Evolutionary conservation across 2,797 vertebrate genomes (phyloP).

Genomic region (Rhinogobio ventralis): DNA sequence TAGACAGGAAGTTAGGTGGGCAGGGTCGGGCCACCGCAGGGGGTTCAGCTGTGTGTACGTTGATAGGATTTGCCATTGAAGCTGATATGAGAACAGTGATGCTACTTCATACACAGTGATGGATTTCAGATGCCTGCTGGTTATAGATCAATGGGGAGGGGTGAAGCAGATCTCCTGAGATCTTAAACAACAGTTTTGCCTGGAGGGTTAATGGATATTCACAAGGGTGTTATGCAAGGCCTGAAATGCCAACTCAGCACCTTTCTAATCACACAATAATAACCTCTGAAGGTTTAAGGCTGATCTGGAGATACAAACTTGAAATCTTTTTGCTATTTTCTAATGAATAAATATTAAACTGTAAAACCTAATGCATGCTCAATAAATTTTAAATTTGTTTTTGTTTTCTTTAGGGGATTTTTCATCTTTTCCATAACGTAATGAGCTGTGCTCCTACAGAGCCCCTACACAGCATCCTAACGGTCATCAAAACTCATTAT

Average conservation of each 20-base stretch:
- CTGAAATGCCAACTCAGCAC: conserved; percentile 19
- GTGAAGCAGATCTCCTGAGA: conserved; percentile 34
- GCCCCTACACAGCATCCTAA: not conserved
- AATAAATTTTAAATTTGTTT: not conserved
- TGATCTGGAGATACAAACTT: not conserved
- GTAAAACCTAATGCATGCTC: not conserved
- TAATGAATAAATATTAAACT: not conserved
- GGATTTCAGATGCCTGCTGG: conserved; percentile 37
- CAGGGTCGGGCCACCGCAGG: conserved; percentile 24
- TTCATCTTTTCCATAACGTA: not conserved
- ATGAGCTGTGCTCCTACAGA: not conserved
- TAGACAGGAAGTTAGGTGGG: conserved; percentile 76
- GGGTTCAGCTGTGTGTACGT: not conserved
- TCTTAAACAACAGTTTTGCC: conserved; percentile 33
- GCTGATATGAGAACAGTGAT: conserved; percentile 20
- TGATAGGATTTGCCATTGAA: not conserved
- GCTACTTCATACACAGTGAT: conserved; percentile 4
- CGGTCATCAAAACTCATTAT: not conserved
- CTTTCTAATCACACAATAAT: conserved; percentile 19
- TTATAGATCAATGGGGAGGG: conserved; percentile 27
- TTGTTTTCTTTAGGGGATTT: not conserved
- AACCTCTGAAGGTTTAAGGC: not conserved
- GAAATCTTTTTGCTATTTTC: conserved; percentile 2
- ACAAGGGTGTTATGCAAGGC: conserved; percentile 12
- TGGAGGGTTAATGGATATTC: conserved; percentile 39